Evolutionary conservation across 2,888 invertebrate genomes (phyloP).

Genomic region (Leptogaster cylindrica): DNA sequence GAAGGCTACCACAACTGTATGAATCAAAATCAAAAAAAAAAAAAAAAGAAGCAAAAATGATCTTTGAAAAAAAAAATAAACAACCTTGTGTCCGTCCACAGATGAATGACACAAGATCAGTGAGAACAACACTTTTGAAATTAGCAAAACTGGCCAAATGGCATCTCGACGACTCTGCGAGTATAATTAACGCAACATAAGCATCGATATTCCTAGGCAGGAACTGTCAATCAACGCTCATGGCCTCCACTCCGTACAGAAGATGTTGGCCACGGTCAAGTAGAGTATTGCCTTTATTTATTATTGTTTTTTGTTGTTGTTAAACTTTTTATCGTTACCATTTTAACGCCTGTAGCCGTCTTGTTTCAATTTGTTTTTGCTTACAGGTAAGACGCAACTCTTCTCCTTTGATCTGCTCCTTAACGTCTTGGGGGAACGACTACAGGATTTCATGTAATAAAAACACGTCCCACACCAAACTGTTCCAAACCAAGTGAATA

Average conservation of each 20-base stretch:
- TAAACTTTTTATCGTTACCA: neutral
- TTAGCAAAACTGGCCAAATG: conserved; percentile 37
- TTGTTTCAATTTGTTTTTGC: conserved; percentile 29
- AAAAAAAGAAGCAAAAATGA: neutral
- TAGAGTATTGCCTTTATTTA: neutral
- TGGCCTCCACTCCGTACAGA: neutral
- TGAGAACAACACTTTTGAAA: conserved; percentile 30
- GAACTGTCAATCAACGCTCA: conserved; percentile 33
- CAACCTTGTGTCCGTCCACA: conserved; percentile 21
- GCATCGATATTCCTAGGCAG: conserved; percentile 32
- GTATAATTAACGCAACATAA: conserved; percentile 37
- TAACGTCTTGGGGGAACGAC: conserved; percentile 21
- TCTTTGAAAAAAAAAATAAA: neutral
- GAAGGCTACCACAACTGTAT: conserved; percentile 2
- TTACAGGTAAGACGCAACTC: conserved; percentile 8
- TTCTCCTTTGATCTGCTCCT: conserved; percentile 32
- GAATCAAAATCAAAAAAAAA: neutral
- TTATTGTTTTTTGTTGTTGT: neutral
- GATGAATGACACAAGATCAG: conserved; percentile 33
- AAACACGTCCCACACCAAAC: conserved; percentile 21
- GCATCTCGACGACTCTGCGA: conserved; percentile 31
- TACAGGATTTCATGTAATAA: conserved; percentile 18
- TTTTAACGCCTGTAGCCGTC: conserved; percentile 23
- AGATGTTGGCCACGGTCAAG: conserved; percentile 6
- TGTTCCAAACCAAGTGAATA: conserved; percentile 34